Percentiles rank a stretch among this genome's conserved stretches.
phyloP scores from a whole-genome alignment of 2,888 invertebrate species.

The Tetanocera ferruginea region DNA sequence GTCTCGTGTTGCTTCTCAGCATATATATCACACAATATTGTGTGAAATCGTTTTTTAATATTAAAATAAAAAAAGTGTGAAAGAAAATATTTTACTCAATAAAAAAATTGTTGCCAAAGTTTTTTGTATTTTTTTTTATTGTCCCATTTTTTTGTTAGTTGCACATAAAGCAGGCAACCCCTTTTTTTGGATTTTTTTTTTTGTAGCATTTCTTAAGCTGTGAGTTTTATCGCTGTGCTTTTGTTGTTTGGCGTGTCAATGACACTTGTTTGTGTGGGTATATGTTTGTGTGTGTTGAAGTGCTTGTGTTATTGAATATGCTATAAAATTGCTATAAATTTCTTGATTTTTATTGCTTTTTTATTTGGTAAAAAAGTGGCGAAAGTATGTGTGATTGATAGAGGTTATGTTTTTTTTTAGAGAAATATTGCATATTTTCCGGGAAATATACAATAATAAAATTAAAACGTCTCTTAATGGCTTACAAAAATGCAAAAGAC shows the following conservation, averaged over 20 bases:
- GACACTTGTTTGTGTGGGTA: constrained; percentile 30
- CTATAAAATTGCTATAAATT: constrained; percentile 37
- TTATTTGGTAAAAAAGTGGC: constrained; percentile 28
- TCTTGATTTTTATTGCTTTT: constrained; percentile 40
- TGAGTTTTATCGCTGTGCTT: not conserved
- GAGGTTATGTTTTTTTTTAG: not conserved
- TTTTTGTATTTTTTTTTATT: constrained; percentile 45
- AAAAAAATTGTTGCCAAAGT: constrained; percentile 29
- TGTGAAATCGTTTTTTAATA: constrained; percentile 66
- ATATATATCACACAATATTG: too few relatives aligned
- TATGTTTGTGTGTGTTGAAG: not conserved
- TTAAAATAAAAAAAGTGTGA: constrained; percentile 49
- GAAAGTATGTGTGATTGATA: constrained; percentile 29
- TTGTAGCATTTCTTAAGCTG: not conserved
- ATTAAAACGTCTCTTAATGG: not conserved
- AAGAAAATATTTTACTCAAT: constrained; percentile 47
- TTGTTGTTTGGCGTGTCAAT: constrained; percentile 33
- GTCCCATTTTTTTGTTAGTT: constrained; percentile 11
- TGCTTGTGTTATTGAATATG: not conserved
- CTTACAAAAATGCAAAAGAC: too few relatives aligned
- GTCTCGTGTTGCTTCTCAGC: constrained; percentile 41
- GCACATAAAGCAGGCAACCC: constrained; percentile 30
- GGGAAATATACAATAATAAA: constrained; percentile 4
- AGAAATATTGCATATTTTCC: too few relatives aligned
- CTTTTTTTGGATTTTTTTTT: too few relatives aligned